phyloP scores from a whole-genome alignment of 2,888 invertebrate species.

The Melanostoma mellinum region DNA sequence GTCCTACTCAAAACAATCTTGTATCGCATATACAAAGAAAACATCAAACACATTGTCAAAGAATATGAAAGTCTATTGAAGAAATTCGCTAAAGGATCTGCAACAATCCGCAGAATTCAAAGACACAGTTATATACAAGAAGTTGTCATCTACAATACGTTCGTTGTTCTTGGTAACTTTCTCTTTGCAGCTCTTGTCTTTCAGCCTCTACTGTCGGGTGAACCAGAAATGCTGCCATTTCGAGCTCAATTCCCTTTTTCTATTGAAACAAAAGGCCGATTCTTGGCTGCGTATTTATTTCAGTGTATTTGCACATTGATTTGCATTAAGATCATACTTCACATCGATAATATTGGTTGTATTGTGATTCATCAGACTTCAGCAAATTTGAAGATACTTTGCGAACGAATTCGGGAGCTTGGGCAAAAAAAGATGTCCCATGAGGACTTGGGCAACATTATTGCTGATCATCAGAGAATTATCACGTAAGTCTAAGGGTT shows the following conservation, averaged over 20 bases:
- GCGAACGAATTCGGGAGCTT: slow-evolving; percentile 75
- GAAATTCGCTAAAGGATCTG: slow-evolving; percentile 15
- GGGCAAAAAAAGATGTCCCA: slow-evolving; percentile 50
- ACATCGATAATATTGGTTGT: slow-evolving; percentile 75
- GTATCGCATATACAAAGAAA: slow-evolving; percentile 65
- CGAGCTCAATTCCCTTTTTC: slow-evolving; percentile 76
- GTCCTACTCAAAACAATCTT: slow-evolving; percentile 74
- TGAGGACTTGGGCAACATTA: slow-evolving; percentile 73
- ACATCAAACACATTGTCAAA: slow-evolving; percentile 74
- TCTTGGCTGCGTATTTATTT: slow-evolving; percentile 74
- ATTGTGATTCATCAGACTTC: slow-evolving; percentile 76
- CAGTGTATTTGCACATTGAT: slow-evolving; percentile 73
- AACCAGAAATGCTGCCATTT: slow-evolving; percentile 73
- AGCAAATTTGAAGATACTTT: slow-evolving; percentile 76
- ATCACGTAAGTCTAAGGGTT: slow-evolving; percentile 74
- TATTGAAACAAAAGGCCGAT: slow-evolving; percentile 58
- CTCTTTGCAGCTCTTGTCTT: slow-evolving; percentile 75
- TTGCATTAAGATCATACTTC: slow-evolving; percentile 74
- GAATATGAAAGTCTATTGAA: slow-evolving; percentile 33
- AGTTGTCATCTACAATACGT: slow-evolving; percentile 52
- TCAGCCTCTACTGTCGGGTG: slow-evolving; percentile 74
- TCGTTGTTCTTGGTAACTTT: slow-evolving; percentile 59
- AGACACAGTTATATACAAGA: slow-evolving; percentile 75
- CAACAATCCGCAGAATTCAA: slow-evolving; percentile 70
- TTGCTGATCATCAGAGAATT: slow-evolving; percentile 77